phyloP scores from a whole-genome alignment of 2,797 vertebrate genomes.

The Coregonus ussuriensis region DNA sequence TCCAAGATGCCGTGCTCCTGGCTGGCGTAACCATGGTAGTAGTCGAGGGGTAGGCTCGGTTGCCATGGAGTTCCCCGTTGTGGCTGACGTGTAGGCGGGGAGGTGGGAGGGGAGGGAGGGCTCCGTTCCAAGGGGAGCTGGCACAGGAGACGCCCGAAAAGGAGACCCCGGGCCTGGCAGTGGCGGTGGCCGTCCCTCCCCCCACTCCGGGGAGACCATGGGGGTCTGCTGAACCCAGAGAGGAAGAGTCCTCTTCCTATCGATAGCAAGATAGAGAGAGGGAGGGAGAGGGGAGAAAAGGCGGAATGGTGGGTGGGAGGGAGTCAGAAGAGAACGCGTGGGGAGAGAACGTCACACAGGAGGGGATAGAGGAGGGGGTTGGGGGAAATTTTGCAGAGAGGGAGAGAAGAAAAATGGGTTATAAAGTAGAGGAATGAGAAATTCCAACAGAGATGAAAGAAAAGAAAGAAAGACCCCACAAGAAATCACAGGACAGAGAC shows the following conservation, averaged over 20 bases:
- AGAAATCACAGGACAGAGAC: background rate
- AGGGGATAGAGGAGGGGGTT: constrained; percentile 42
- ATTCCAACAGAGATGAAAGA: background rate
- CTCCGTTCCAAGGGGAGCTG: constrained; percentile 55
- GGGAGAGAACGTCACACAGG: background rate
- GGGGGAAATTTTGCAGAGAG: constrained; percentile 50
- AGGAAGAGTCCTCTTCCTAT: constrained; percentile 84
- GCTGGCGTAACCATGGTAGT: constrained; percentile 20
- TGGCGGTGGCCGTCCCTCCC: constrained; percentile 34
- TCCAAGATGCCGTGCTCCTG: constrained; percentile 41
- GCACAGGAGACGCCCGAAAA: constrained; percentile 43
- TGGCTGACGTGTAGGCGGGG: constrained; percentile 46
- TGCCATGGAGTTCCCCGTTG: constrained; percentile 51
- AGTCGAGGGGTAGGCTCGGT: constrained; percentile 29
- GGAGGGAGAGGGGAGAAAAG: background rate
- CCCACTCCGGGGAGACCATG: constrained; percentile 69
- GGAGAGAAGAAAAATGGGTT: constrained; percentile 22
- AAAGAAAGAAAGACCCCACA: constrained; percentile 9
- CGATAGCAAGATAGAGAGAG: constrained; percentile 57
- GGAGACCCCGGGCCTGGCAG: constrained; percentile 60
- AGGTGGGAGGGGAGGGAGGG: constrained; percentile 51
- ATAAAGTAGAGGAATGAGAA: constrained; percentile 10
- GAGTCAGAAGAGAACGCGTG: constrained; percentile 34
- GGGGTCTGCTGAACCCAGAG: constrained; percentile 83
- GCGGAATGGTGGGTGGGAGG: constrained; percentile 30